phyloP scores from a whole-genome alignment of 2,888 invertebrate genomes.

The Malthinus seriepunctatus region DNA sequence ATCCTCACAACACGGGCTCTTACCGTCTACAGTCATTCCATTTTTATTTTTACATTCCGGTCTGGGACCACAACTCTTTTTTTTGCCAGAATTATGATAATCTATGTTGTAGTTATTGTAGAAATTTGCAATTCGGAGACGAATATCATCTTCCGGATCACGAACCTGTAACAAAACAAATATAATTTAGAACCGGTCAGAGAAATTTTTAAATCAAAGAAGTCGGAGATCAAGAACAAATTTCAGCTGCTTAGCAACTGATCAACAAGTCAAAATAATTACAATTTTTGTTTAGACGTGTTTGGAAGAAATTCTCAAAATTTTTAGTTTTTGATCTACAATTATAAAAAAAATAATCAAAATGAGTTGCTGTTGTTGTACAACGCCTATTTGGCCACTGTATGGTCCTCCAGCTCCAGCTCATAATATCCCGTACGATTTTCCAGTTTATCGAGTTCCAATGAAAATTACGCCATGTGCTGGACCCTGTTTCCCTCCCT shows the following conservation, averaged over 20 bases:
- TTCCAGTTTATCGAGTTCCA: conserved; percentile 10
- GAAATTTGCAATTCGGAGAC: conserved; percentile 44
- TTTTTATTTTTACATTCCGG: background rate
- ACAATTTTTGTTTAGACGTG: too few relatives aligned
- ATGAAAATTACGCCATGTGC: conserved; percentile 11
- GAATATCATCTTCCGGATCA: conserved; percentile 16
- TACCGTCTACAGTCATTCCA: conserved; percentile 38
- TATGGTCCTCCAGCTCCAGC: conserved; percentile 5
- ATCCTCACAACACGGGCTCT: conserved; percentile 41
- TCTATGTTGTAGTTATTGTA: conserved; percentile 51
- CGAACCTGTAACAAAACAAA: background rate
- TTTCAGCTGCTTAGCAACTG: too few relatives aligned
- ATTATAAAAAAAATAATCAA: too few relatives aligned
- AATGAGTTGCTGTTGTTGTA: background rate
- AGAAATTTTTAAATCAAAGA: too few relatives aligned
- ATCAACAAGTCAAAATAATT: too few relatives aligned
- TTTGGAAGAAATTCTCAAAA: too few relatives aligned
- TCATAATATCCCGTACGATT: conserved; percentile 13
- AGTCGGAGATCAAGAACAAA: too few relatives aligned
- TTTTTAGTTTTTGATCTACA: too few relatives aligned
- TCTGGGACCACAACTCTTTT: conserved; percentile 2
- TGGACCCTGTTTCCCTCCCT: conserved; percentile 16
- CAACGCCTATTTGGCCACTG: background rate
- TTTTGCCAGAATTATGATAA: conserved; percentile 35
- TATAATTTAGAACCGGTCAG: background rate